Percentiles rank a stretch among this genome's conserved stretches.
These are phyloP conservation scores for Artibeus lituratus DNA, from an alignment of 2,797 vertebrate species.

Conservation along the genomic window DNA sequence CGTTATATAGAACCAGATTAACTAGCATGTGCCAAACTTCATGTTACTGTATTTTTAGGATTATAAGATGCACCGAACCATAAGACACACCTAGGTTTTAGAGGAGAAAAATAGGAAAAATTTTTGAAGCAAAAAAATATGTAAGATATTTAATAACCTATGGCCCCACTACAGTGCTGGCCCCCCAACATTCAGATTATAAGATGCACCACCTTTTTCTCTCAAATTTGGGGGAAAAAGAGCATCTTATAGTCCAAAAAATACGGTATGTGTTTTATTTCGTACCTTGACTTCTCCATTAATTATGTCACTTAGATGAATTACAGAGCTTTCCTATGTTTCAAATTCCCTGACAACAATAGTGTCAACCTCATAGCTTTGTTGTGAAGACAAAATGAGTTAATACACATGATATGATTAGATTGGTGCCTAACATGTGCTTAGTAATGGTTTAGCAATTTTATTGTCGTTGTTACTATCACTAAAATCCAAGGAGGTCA, in stretches of 20 bases:
- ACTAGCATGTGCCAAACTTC: not conserved
- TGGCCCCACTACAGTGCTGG: too few species aligned
- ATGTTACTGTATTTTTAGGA: not conserved
- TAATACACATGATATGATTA: not conserved
- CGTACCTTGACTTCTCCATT: not conserved
- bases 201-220: too few species aligned
- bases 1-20: not conserved
- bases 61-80: too few species aligned
- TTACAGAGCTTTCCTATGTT: not conserved
- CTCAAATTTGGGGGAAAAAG: too few species aligned
- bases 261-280: not conserved
- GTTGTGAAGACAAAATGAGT: slow-evolving; percentile 11
- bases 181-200: too few species aligned
- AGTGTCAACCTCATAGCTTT: not conserved
- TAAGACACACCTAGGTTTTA: too few species aligned
- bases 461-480: not conserved
- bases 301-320: not conserved
- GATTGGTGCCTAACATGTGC: not conserved
- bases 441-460: not conserved
- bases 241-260: too few species aligned
- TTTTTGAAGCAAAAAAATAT: too few species aligned
- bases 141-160: too few species aligned
- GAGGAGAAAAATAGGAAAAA: too few species aligned
- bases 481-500: not conserved
- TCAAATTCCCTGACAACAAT: not conserved